Evolutionary conservation across 2,888 invertebrate genomes (phyloP).

Genomic region (Panopea generosa): DNA sequence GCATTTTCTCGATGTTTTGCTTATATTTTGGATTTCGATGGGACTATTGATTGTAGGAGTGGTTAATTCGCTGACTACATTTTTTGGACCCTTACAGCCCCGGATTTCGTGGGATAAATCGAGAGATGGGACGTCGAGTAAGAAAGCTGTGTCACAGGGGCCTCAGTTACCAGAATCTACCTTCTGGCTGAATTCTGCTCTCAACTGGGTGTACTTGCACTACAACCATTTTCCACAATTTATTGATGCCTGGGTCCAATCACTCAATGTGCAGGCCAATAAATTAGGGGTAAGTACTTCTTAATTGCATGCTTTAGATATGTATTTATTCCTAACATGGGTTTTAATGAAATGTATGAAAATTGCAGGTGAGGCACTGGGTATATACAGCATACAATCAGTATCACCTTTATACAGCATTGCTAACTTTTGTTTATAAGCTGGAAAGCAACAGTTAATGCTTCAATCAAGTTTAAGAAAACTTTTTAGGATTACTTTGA

Average conservation of each 20-base stretch:
- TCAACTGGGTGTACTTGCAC: slow-evolving; percentile 83
- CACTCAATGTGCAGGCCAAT: slow-evolving; percentile 85
- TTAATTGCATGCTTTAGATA: slow-evolving; percentile 72
- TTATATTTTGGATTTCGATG: slow-evolving; percentile 81
- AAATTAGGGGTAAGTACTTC: slow-evolving; percentile 83
- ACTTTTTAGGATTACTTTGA: no score
- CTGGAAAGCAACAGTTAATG: no score
- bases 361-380: no score
- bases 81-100: slow-evolving; percentile 80
- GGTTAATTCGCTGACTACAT: slow-evolving; percentile 78
- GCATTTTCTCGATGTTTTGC: slow-evolving; percentile 82
- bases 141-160: slow-evolving; percentile 45
- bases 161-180: slow-evolving; percentile 75
- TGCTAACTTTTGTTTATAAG: no score
- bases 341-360: no score
- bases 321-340: no score
- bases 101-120: slow-evolving; percentile 69
- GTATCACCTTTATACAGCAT: no score
- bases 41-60: slow-evolving; percentile 78
- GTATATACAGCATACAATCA: no score
- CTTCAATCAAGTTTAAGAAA: no score
- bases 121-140: slow-evolving; percentile 61
- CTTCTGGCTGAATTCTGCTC: slow-evolving; percentile 82
- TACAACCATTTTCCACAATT: slow-evolving; percentile 80
- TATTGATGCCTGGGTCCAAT: slow-evolving; percentile 84